phyloP scores from a whole-genome alignment of 2,113 vertebrate genomes.

The Seriola quinqueradiata region DNA sequence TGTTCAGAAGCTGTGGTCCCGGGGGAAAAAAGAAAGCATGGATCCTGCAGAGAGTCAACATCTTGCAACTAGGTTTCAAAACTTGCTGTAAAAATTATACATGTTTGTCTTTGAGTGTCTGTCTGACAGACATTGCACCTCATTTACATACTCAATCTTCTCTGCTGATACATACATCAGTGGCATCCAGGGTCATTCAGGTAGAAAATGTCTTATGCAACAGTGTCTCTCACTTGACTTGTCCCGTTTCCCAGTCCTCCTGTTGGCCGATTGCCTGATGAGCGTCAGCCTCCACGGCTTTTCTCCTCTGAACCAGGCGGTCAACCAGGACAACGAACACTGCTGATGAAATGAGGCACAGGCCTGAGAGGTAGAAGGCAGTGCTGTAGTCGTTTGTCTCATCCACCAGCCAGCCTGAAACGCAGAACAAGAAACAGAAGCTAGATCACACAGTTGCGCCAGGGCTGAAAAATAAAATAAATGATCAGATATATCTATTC shows the following conservation, averaged over 20 bases:
- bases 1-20: neutral
- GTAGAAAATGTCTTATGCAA: neutral
- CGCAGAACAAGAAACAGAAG: neutral
- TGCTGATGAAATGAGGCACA: conserved; percentile 63
- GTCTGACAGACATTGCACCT: neutral
- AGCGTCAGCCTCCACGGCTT: neutral
- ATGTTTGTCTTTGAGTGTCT: neutral
- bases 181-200: neutral
- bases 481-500: neutral
- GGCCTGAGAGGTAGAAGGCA: conserved; percentile 78
- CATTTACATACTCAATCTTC: neutral
- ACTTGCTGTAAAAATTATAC: neutral
- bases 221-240: conserved; percentile 7
- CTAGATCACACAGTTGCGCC: neutral
- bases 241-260: neutral
- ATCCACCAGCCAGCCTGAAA: conserved; percentile 80
- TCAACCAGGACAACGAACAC: conserved; percentile 74
- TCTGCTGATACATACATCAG: too few relatives aligned
- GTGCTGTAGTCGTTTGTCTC: conserved; percentile 46
- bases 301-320: conserved; percentile 66
- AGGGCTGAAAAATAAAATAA: conserved; percentile 32
- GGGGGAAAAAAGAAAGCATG: neutral
- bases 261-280: too few relatives aligned
- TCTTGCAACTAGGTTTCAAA: neutral
- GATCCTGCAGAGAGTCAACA: neutral